Conservation (phyloP, 1,140 invertebrate genomes). For the Melanaphis sacchari region DNA sequence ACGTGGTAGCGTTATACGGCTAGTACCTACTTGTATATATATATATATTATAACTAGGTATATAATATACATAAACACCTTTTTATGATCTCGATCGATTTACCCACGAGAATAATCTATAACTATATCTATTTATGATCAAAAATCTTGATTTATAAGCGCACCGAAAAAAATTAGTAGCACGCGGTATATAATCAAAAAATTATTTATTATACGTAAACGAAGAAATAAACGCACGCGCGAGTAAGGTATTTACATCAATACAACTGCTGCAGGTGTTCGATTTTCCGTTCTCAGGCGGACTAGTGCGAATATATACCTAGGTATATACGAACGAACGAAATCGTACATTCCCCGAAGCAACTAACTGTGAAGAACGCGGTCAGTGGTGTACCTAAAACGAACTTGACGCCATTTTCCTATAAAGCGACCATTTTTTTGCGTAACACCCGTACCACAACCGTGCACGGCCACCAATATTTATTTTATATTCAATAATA, state of each 20-base stretch:
- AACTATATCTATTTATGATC: not conserved
- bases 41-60: not conserved
- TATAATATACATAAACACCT: not conserved
- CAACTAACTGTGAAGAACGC: not conserved
- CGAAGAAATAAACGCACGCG: not conserved
- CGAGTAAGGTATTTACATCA: not conserved
- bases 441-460: not conserved
- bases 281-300: not conserved
- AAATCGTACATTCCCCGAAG: not conserved
- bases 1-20: not conserved
- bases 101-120: not conserved
- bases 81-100: slow-evolving; percentile 18
- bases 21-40: no score
- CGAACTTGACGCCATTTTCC: not conserved
- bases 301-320: not conserved
- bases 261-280: not conserved
- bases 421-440: not conserved
- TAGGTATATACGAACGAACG: not conserved
- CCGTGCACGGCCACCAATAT: not conserved
- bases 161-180: slow-evolving; percentile 30
- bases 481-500: no score
- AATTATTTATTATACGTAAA: slow-evolving; percentile 22
- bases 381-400: not conserved
- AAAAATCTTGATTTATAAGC: slow-evolving; percentile 18
- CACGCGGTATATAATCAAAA: slow-evolving; percentile 33